Percentiles rank a stretch among this genome's conserved stretches.
Conservation (phyloP, 2,113 vertebrate species). For the Malurus melanocephalus region DNA sequence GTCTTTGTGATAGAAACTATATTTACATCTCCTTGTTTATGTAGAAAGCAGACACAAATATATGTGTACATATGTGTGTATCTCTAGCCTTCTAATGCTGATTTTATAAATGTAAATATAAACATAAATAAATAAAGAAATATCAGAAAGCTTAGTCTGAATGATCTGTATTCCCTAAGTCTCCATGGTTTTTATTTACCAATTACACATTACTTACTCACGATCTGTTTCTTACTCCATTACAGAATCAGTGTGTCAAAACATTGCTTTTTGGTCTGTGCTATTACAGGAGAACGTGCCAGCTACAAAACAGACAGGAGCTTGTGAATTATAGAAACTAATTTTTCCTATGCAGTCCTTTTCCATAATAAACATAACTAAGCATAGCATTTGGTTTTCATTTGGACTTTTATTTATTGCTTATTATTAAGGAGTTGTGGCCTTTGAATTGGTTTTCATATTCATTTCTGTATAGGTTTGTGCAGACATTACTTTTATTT, state of each 20-base stretch:
- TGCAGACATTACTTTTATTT: background rate
- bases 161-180: constrained; percentile 37
- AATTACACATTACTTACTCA: background rate
- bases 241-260: constrained; percentile 47
- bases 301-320: background rate
- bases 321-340: background rate
- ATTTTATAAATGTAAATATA: background rate
- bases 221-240: background rate
- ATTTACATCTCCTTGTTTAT: background rate
- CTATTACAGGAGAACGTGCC: constrained; percentile 5
- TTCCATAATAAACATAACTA: background rate
- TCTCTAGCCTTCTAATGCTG: background rate
- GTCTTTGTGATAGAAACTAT: background rate
- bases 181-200: constrained; percentile 43
- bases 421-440: constrained; percentile 13
- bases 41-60: background rate
- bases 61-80: background rate
- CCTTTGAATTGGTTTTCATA: constrained; percentile 24
- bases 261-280: constrained; percentile 24
- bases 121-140: background rate
- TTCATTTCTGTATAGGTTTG: background rate
- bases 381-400: constrained; percentile 13
- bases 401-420: constrained; percentile 17
- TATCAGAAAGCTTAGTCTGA: background rate
- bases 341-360: background rate